These are phyloP conservation scores for Enteromius anoplus DNA, from an alignment of 2,797 vertebrate genomes.

Conservation along the genomic window DNA sequence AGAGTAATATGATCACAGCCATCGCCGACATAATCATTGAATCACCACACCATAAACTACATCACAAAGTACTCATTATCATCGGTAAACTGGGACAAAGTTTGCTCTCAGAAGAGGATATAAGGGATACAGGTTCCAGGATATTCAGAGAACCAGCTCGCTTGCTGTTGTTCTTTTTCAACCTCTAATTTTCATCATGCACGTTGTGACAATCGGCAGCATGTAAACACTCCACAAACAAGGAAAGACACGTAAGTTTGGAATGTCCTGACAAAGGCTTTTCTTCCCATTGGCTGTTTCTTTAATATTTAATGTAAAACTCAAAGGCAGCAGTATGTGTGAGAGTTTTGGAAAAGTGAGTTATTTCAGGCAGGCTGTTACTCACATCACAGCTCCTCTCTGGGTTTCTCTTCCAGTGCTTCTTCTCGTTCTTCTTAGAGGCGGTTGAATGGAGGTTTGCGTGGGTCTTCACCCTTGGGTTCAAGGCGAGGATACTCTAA, in stretches of 20 bases:
- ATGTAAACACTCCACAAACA: constrained; percentile 29
- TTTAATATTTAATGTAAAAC: constrained; percentile 36
- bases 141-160: neutral
- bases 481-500: constrained; percentile 87
- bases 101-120: constrained; percentile 30
- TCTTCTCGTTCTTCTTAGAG: constrained; percentile 85
- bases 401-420: constrained; percentile 90
- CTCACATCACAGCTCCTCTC: constrained; percentile 85
- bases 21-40: constrained; percentile 42
- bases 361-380: constrained; percentile 46
- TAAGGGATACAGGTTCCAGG: constrained; percentile 8
- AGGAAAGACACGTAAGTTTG: neutral
- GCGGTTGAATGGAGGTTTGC: constrained; percentile 82
- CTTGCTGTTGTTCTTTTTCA: neutral
- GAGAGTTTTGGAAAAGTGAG: constrained; percentile 9
- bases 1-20: constrained; percentile 46
- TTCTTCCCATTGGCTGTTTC: constrained; percentile 27
- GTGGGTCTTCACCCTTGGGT: constrained; percentile 82
- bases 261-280: constrained; percentile 25
- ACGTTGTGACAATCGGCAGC: neutral
- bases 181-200: constrained; percentile 1
- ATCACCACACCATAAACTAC: constrained; percentile 41
- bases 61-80: constrained; percentile 35
- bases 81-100: constrained; percentile 35
- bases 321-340: constrained; percentile 12